Conservation (phyloP, 1,140 invertebrate species). For the Cephus cinctus region DNA sequence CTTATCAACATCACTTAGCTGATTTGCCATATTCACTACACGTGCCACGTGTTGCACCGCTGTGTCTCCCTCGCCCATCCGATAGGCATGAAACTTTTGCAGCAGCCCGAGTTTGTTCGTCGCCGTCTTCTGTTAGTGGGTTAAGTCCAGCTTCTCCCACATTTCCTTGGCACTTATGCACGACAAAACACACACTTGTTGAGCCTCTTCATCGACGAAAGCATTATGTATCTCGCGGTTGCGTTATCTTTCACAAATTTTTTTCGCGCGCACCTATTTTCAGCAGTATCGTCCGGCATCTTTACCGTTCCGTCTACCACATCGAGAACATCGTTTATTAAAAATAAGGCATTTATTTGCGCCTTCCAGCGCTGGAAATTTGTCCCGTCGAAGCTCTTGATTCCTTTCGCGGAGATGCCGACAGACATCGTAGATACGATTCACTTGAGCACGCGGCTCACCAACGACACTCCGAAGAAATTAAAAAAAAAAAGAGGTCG, state of each 20-base stretch:
- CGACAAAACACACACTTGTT: slow-evolving; percentile 14
- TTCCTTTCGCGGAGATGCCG: slow-evolving; percentile 4
- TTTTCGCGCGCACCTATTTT: slow-evolving; percentile 1
- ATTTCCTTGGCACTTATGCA: slow-evolving; percentile 15
- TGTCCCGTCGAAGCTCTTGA: slow-evolving; percentile 18
- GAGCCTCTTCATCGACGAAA: slow-evolving; percentile 11
- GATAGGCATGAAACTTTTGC: slow-evolving; percentile 17
- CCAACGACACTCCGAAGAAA: neutral
- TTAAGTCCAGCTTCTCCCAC: slow-evolving; percentile 12
- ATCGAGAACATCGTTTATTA: slow-evolving; percentile 7
- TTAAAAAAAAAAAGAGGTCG: slow-evolving; percentile 2
- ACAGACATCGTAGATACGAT: slow-evolving; percentile 12
- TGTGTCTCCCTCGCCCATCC: slow-evolving; percentile 15
- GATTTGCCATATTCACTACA: slow-evolving; percentile 17
- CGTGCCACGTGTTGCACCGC: slow-evolving; percentile 22
- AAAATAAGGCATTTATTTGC: slow-evolving; percentile 13
- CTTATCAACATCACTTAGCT: slow-evolving; percentile 19
- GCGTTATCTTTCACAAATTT: slow-evolving; percentile 16
- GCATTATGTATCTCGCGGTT: slow-evolving; percentile 14
- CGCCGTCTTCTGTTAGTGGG: slow-evolving; percentile 23
- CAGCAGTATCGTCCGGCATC: neutral
- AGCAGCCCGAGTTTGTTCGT: slow-evolving; percentile 18
- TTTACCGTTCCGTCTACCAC: slow-evolving; percentile 7
- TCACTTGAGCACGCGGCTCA: neutral
- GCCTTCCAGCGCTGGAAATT: slow-evolving; percentile 21